phyloP scores from a whole-genome alignment of 2,113 vertebrate species.

The Microcebus ravelobensis region DNA sequence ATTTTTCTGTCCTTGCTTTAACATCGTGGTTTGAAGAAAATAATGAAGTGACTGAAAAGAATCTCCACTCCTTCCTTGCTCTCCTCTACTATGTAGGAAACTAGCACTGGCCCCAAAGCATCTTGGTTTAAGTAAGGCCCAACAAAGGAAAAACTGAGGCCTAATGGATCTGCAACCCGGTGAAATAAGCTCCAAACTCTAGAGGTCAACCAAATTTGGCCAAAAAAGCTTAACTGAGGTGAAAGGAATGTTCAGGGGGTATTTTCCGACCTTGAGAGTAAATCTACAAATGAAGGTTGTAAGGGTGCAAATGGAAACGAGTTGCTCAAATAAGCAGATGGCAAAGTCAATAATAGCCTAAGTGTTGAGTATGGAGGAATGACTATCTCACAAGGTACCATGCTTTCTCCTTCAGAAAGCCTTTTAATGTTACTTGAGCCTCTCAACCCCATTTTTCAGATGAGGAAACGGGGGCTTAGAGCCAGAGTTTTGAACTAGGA shows the following conservation, averaged over 20 bases:
- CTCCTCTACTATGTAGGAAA: not conserved
- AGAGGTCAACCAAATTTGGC: not conserved
- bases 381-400: not conserved
- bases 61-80: not conserved
- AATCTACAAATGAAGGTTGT: not conserved
- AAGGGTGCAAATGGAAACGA: not conserved
- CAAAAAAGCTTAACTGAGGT: not conserved
- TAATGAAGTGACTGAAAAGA: not conserved
- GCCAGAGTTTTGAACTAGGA: not conserved
- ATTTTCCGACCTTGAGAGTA: not conserved
- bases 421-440: not conserved
- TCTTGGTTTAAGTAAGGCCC: not conserved
- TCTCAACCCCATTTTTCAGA: not conserved
- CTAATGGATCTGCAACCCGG: not conserved
- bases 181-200: not conserved
- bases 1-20: not conserved
- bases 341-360: not conserved
- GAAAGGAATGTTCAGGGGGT: not conserved
- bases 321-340: not conserved
- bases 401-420: slow-evolving; percentile 13
- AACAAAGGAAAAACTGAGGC: not conserved
- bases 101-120: not conserved
- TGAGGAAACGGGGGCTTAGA: not conserved
- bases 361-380: not conserved
- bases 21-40: not conserved